phyloP scores from a whole-genome alignment of 2,888 invertebrate genomes.

The Lochmaea capreae region DNA sequence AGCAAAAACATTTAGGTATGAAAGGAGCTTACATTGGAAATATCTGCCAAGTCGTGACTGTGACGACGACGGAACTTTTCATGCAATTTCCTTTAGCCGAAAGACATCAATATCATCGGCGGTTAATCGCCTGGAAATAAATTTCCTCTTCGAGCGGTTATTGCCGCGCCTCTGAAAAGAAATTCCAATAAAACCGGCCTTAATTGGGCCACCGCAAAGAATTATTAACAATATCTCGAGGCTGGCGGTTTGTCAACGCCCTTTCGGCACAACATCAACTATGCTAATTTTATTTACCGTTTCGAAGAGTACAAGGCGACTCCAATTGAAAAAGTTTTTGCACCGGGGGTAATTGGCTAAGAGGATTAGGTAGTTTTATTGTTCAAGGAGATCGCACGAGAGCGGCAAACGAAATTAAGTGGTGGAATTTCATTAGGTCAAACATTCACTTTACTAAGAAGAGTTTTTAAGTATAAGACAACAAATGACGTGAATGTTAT shows the following conservation, averaged over 20 bases:
- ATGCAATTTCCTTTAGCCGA: constrained; percentile 35
- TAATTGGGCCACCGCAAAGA: constrained; percentile 34
- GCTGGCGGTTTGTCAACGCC: constrained; percentile 29
- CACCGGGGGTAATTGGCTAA: constrained; percentile 36
- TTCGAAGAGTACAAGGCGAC: constrained; percentile 29
- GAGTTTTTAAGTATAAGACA: neutral
- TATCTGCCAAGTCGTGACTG: constrained; percentile 20
- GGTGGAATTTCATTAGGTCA: constrained; percentile 11
- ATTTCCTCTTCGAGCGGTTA: constrained; percentile 38
- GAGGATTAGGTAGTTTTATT: constrained; percentile 36
- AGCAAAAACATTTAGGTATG: constrained; percentile 17
- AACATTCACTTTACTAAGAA: neutral
- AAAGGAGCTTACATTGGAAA: constrained; percentile 20
- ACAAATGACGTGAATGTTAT: neutral
- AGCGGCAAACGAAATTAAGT: constrained; percentile 3
- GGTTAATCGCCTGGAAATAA: constrained; percentile 43
- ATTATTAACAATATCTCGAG: constrained; percentile 33
- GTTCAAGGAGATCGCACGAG: constrained; percentile 13
- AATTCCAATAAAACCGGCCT: constrained; percentile 37
- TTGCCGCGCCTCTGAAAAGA: constrained; percentile 33
- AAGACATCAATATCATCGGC: constrained; percentile 41
- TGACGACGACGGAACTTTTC: constrained; percentile 31
- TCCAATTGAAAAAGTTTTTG: constrained; percentile 41
- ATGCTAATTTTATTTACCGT: constrained; percentile 41
- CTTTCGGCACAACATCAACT: constrained; percentile 29